phyloP scores from a whole-genome alignment of 2,797 vertebrate species.

The Anguilla anguilla region DNA sequence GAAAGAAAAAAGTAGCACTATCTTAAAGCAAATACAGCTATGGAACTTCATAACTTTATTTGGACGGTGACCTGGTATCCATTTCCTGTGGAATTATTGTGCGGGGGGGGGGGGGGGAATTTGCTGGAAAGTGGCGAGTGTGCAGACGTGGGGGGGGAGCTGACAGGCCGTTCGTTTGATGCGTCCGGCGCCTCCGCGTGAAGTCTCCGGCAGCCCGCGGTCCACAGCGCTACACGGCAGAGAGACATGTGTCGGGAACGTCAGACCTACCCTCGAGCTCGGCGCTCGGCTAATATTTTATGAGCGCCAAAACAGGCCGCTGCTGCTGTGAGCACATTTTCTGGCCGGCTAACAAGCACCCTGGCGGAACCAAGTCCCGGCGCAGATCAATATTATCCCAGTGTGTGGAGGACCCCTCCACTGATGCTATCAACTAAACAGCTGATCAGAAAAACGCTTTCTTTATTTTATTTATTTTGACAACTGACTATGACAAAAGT shows the following conservation, averaged over 20 bases:
- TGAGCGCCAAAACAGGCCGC: background rate
- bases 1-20: background rate
- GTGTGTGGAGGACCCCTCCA: background rate
- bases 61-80: background rate
- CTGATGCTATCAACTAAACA: background rate
- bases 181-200: background rate
- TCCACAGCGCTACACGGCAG: background rate
- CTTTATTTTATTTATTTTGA: background rate
- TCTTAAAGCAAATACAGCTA: background rate
- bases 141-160: background rate
- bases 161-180: slow-evolving; percentile 8
- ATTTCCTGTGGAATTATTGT: background rate
- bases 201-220: background rate
- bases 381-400: background rate
- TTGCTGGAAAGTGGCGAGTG: background rate
- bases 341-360: background rate
- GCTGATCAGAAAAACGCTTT: background rate
- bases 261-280: background rate
- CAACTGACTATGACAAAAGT: background rate
- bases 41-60: background rate
- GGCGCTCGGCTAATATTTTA: background rate
- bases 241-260: slow-evolving; percentile 16
- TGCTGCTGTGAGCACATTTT: background rate
- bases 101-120: background rate
- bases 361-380: background rate